phyloP scores from a whole-genome alignment of 2,888 invertebrate species.

The Eupeodes latifasciatus region DNA sequence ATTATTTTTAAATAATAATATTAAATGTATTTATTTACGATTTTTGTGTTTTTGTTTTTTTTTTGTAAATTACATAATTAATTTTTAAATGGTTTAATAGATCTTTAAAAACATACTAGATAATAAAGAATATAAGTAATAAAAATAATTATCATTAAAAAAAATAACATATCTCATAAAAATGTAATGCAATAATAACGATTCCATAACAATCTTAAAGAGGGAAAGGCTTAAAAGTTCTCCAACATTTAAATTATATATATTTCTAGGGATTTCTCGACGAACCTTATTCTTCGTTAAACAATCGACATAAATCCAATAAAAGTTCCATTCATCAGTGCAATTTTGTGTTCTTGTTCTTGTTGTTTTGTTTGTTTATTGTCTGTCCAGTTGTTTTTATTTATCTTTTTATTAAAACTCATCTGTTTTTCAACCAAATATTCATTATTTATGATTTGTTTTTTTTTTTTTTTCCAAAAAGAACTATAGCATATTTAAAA shows the following conservation, averaged over 20 bases:
- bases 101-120: slow-evolving; percentile 52
- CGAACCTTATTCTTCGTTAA: slow-evolving; percentile 18
- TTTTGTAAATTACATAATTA: slow-evolving; percentile 70
- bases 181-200: slow-evolving; percentile 67
- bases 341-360: not conserved
- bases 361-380: not conserved
- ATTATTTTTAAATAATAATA: slow-evolving; percentile 50
- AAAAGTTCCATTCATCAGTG: slow-evolving; percentile 47
- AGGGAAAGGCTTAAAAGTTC: slow-evolving; percentile 35
- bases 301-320: slow-evolving; percentile 45
- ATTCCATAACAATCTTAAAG: slow-evolving; percentile 36
- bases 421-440: slow-evolving; percentile 21
- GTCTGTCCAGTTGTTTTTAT: not conserved
- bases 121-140: slow-evolving; percentile 55
- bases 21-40: slow-evolving; percentile 67
- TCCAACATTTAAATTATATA: slow-evolving; percentile 30
- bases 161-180: slow-evolving; percentile 63
- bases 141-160: slow-evolving; percentile 53
- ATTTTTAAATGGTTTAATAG: slow-evolving; percentile 65
- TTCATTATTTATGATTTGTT: slow-evolving; percentile 23
- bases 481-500: slow-evolving; percentile 3
- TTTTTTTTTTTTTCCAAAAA: not conserved
- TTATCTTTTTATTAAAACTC: slow-evolving; percentile 40
- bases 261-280: slow-evolving; percentile 5
- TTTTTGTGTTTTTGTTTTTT: slow-evolving; percentile 19